Evolutionary conservation across 2,888 invertebrate genomes (phyloP).

Genomic region (Tubulanus polymorphus): DNA sequence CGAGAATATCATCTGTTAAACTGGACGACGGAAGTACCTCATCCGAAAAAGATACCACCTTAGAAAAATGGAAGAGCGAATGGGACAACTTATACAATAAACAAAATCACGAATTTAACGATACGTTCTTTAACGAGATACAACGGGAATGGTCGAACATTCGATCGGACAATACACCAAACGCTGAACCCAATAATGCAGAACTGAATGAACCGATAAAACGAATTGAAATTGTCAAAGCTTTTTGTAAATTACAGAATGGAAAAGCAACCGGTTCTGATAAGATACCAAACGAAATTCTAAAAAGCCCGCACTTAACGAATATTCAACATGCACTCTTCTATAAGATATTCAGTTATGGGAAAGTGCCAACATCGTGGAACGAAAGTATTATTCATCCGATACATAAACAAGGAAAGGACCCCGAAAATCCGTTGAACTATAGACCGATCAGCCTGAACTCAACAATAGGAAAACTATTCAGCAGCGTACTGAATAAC

Average conservation of each 20-base stretch:
- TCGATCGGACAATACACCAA: neutral
- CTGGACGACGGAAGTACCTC: neutral
- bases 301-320: neutral
- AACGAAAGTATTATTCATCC: neutral
- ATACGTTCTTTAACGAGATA: neutral
- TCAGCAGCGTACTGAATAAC: neutral
- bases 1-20: neutral
- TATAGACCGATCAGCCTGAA: neutral
- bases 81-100: too few relatives aligned
- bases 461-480: neutral
- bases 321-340: neutral
- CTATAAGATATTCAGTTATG: neutral
- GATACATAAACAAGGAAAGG: neutral
- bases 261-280: neutral
- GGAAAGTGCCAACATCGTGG: neutral
- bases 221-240: neutral
- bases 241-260: neutral
- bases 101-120: too few relatives aligned
- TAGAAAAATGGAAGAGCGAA: neutral
- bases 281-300: neutral
- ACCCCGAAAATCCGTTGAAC: neutral
- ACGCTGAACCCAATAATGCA: neutral
- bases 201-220: neutral
- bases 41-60: neutral
- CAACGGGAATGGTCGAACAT: neutral